A percentile compares a stretch with the other conserved stretches of the same genome.
Evolutionary conservation across 2,888 invertebrate species (phyloP).

Genomic region (Cyclophora albipunctata): DNA sequence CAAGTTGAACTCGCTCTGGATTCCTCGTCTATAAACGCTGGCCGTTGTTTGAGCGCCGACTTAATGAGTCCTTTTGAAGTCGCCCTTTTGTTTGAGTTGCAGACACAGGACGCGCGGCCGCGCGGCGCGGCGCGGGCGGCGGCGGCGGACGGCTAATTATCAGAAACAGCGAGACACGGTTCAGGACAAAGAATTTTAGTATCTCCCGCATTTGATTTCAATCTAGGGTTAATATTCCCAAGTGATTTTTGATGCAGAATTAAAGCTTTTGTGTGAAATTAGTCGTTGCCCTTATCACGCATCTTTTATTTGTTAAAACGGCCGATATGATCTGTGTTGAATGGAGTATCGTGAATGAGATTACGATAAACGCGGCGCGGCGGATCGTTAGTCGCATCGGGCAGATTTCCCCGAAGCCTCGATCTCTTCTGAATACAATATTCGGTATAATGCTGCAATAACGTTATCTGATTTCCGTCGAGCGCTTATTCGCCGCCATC

Average conservation of each 20-base stretch:
- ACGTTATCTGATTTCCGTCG: conserved; percentile 1
- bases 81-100: conserved; percentile 53
- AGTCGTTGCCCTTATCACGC: too few species aligned
- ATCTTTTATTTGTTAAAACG: too few species aligned
- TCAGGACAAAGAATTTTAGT: neutral
- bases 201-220: conserved; percentile 5
- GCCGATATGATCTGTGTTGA: too few species aligned
- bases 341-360: too few species aligned
- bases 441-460: neutral
- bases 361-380: too few species aligned
- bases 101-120: conserved; percentile 37
- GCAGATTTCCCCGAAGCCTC: conserved; percentile 1
- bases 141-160: conserved; percentile 31
- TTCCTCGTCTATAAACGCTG: conserved; percentile 13
- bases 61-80: conserved; percentile 57
- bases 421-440: conserved; percentile 1
- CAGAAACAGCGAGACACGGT: conserved; percentile 28
- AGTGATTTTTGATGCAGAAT: too few species aligned
- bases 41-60: conserved; percentile 49
- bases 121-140: conserved; percentile 20
- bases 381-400: neutral
- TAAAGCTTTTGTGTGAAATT: too few species aligned
- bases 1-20: neutral
- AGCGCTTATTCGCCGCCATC: neutral
- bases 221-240: neutral